phyloP scores from a whole-genome alignment of 2,888 invertebrate species.

The Brenthis ino region DNA sequence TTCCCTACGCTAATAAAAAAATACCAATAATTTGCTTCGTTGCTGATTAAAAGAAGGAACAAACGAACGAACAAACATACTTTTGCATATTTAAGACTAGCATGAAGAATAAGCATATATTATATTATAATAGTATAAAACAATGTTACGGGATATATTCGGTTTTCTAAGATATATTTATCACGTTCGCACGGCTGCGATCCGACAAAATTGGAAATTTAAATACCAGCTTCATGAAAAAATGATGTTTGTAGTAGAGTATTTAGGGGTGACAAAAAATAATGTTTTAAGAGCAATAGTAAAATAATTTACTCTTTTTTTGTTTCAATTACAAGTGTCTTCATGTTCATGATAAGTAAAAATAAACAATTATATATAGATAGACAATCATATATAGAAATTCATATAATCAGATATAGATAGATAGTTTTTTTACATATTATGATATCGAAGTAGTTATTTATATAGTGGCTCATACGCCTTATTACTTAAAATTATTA shows the following conservation, averaged over 20 bases:
- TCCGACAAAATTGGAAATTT: conserved; percentile 10
- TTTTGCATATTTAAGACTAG: neutral
- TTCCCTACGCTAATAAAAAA: too few species aligned
- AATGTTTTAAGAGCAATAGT: neutral
- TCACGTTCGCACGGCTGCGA: neutral
- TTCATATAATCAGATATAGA: too few species aligned
- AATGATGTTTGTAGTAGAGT: conserved; percentile 7
- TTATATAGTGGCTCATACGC: too few species aligned
- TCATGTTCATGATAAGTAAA: too few species aligned
- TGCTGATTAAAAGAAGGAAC: neutral
- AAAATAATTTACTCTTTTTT: neutral
- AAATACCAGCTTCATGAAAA: neutral
- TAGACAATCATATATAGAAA: too few species aligned
- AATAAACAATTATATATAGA: too few species aligned
- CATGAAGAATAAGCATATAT: neutral
- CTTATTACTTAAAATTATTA: too few species aligned
- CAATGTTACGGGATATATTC: neutral
- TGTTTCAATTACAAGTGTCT: too few species aligned
- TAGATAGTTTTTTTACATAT: too few species aligned
- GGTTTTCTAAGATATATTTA: conserved; percentile 2
- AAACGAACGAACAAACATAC: neutral
- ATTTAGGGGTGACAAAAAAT: conserved; percentile 10
- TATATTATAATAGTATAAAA: neutral
- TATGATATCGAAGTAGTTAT: too few species aligned
- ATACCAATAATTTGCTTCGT: too few species aligned